A percentile compares a stretch with the other conserved stretches of the same genome.
Evolutionary conservation across 2,888 invertebrate species (phyloP).

Genomic region (Andrena bicolor): DNA sequence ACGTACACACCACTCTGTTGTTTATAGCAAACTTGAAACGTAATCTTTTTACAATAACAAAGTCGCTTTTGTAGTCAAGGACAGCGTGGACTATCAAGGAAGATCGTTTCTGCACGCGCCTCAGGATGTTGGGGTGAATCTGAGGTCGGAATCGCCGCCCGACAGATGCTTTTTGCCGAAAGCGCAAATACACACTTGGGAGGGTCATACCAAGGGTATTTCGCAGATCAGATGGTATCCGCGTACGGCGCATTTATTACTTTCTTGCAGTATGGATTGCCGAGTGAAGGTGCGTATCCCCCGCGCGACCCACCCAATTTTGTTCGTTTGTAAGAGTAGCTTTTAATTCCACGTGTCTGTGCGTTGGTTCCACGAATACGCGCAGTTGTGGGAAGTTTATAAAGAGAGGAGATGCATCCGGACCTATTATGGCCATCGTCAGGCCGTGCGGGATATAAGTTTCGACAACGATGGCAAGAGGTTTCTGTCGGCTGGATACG

Average conservation of each 20-base stretch:
- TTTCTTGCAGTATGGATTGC: constrained; percentile 98
- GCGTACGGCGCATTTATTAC: constrained; percentile 95
- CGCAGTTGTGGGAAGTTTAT: constrained; percentile 97
- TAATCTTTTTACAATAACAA: not conserved
- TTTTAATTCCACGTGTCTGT: too few species aligned
- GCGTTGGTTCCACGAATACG: too few species aligned
- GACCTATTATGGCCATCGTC: constrained; percentile 98
- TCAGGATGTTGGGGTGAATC: constrained; percentile 95
- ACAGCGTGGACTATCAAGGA: constrained; percentile 98
- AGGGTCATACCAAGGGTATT: constrained; percentile 98
- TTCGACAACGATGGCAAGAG: constrained; percentile 97
- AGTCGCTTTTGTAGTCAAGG: constrained; percentile 89
- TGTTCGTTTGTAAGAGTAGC: not conserved
- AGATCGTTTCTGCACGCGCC: constrained; percentile 97
- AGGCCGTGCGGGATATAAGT: constrained; percentile 97
- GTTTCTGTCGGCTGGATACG: constrained; percentile 98
- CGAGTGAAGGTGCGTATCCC: constrained; percentile 92
- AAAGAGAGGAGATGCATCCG: constrained; percentile 96
- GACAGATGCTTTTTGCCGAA: constrained; percentile 98
- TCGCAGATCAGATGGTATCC: constrained; percentile 98
- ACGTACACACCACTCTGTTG: constrained; percentile 24
- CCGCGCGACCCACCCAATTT: constrained; percentile 76
- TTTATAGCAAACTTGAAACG: not conserved
- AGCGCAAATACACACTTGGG: constrained; percentile 97
- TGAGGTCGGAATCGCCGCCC: constrained; percentile 94